Evolutionary conservation across 2,113 vertebrate genomes (phyloP), one percentile per base, ranked within the genome.

Genomic region (Morone chrysops): DNA sequence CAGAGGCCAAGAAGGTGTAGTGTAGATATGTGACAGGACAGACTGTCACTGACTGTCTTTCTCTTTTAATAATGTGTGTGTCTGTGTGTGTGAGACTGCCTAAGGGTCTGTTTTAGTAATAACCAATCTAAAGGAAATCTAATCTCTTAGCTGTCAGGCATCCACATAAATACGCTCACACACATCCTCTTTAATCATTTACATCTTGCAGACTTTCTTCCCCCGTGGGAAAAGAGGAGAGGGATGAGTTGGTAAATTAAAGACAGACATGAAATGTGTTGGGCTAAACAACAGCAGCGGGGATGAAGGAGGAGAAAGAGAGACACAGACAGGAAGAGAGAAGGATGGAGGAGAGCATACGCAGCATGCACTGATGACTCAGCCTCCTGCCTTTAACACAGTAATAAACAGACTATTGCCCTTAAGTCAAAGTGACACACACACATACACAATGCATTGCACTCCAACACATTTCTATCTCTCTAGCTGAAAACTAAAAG

Each of bases 61-160:
- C 56, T 70, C 50, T 14, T 22, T 79, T 56, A 74, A 74, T 80
- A 73, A 61, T 40, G 38, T 70, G 63, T 54, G n/a, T 65, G 41
- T 65, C 5, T 11, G n/a, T 10, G 53, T 17, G 47, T 1, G 40
- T 20, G 38, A 65, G 62, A 45, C 0, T 54, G 61, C 63, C 69
- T 14, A 6, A 18, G 67, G 80, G 82, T 76, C 45, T 84, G 50
- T 83, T 75, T 78, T 80, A 66, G 60, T 82, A 80, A 84, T 80
- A 84, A 83, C 69, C 48, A 80, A 73, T 84, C 60, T 72, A 54
- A 82, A 85, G 70, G 63, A 88, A 87, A 90, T 86, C 38, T 66
- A 51, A 86, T 83, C 59, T 83, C 63, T 78, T 25, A 71, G 84
- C 82, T 81, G 78, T 89, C 81, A 85, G 70, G 31, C 66, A 66